Conservation (phyloP, 2,888 invertebrate genomes). For the Cerastis rubricosa region DNA sequence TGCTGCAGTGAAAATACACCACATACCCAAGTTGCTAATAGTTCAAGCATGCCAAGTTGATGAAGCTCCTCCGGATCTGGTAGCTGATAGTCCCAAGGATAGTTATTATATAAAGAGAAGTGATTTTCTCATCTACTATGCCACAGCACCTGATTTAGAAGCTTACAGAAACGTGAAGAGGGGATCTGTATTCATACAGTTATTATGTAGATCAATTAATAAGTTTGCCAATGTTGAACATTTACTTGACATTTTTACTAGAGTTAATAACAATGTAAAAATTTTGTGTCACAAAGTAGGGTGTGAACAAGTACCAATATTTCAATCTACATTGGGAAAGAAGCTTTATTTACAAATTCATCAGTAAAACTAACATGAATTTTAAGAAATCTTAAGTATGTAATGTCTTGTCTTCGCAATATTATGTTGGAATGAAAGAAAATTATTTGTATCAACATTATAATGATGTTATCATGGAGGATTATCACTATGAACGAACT, state of each 20-base stretch:
- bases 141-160: conserved; percentile 85
- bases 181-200: conserved; percentile 86
- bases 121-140: conserved; percentile 86
- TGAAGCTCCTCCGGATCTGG: conserved; percentile 70
- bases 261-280: conserved; percentile 78
- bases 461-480: not conserved
- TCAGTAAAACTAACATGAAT: conserved; percentile 5
- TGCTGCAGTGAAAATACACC: conserved; percentile 74
- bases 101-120: conserved; percentile 74
- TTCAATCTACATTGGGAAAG: conserved; percentile 80
- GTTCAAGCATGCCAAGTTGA: conserved; percentile 87
- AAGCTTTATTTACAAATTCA: conserved; percentile 80
- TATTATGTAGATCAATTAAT: conserved; percentile 77
- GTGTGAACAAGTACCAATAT: conserved; percentile 81
- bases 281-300: conserved; percentile 71
- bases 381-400: not conserved
- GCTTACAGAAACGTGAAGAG: conserved; percentile 79
- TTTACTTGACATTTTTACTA: conserved; percentile 82
- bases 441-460: not conserved
- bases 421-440: conserved; percentile 21
- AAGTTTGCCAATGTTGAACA: conserved; percentile 76
- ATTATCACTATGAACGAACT: not conserved
- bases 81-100: conserved; percentile 77
- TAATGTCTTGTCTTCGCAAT: not conserved
- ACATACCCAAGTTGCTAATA: conserved; percentile 84